Conservation (phyloP, 2,888 invertebrate species). For the Agrochola litura region DNA sequence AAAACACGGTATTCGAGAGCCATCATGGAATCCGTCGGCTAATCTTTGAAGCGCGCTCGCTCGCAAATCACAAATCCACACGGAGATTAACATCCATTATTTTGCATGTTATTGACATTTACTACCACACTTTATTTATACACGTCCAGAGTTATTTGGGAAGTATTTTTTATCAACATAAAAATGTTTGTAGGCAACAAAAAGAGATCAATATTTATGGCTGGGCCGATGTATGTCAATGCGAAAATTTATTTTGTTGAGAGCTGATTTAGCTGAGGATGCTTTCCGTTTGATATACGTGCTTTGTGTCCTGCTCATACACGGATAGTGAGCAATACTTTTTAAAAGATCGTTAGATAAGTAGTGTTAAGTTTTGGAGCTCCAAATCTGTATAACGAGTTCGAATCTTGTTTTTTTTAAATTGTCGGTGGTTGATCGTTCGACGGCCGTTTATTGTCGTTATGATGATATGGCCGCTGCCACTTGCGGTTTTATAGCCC, state of each 20-base stretch:
- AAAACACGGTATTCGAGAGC: slow-evolving; percentile 64
- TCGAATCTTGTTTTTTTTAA: slow-evolving; percentile 65
- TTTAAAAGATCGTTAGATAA: slow-evolving; percentile 72
- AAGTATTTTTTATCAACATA: slow-evolving; percentile 89
- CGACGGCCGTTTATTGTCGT: slow-evolving; percentile 67
- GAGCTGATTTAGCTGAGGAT: slow-evolving; percentile 83
- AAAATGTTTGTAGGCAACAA: slow-evolving; percentile 89
- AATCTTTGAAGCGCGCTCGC: slow-evolving; percentile 84
- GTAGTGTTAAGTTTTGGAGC: slow-evolving; percentile 55
- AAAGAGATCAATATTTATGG: slow-evolving; percentile 87
- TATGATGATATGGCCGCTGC: slow-evolving; percentile 68
- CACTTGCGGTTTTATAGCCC: slow-evolving; percentile 64
- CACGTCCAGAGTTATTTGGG: slow-evolving; percentile 87
- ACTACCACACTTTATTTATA: slow-evolving; percentile 90
- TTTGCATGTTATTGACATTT: slow-evolving; percentile 90
- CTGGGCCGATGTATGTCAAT: slow-evolving; percentile 87
- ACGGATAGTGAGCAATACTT: slow-evolving; percentile 76
- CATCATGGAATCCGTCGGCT: slow-evolving; percentile 80
- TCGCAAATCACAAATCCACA: slow-evolving; percentile 87
- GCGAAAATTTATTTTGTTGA: slow-evolving; percentile 87
- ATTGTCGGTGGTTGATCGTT: slow-evolving; percentile 61
- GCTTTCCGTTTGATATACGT: slow-evolving; percentile 81
- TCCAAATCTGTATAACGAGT: slow-evolving; percentile 65
- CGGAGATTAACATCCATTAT: slow-evolving; percentile 89
- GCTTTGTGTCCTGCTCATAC: slow-evolving; percentile 76